Evolutionary conservation across 2,113 vertebrate species (phyloP), one percentile per base, ranked within the genome.

Genomic region (Cricetomys ansorgei): DNA sequence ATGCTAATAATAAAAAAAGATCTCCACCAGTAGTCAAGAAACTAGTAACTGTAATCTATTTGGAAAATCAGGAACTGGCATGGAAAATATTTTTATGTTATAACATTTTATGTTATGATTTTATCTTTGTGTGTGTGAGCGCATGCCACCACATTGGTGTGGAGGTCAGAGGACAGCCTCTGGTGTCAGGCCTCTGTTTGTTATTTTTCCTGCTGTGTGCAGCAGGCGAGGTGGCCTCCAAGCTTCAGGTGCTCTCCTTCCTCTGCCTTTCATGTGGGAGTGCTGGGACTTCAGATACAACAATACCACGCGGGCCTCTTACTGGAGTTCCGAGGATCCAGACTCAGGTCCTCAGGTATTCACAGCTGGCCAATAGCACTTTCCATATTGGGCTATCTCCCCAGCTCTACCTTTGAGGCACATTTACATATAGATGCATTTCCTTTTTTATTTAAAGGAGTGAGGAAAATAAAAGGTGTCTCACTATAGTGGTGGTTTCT

Each of bases 391-490:
- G 34, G 31, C 65, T 5, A 37, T 11, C 17, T 48, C 43, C 15
- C 17, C 17, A 48, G 40, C 29, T 29, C 59, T 64, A 34, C 11
- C 4, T 65, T 45, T 65, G 59, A 65, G 34, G 23, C 16, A 85
- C 5, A 65, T 85, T 64, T 85, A 37, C 19, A 34, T 70, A 43
- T 57, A 31, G 34, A n/a, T 91, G 8, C 57, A 62, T 94, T 95
- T 80, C 4, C 15, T 96, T 91, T 91, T 96, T 43, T 93, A 64
- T 85, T 94, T 59, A 27, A 70, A 64, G 48, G 57, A 81, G 1
- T 0, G 0, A 80, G 67, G 64, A 70, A 80, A 34, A 96, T 13
- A 91, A 72, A 92, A 85, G 79, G 11, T 27, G 16, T 90, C 87
- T 53, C 53, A 88, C 83, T 48, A 34, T 92, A 34, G n/a, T 70